phyloP scores from a whole-genome alignment of 2,113 vertebrate genomes.

The Amphiprion ocellaris region DNA sequence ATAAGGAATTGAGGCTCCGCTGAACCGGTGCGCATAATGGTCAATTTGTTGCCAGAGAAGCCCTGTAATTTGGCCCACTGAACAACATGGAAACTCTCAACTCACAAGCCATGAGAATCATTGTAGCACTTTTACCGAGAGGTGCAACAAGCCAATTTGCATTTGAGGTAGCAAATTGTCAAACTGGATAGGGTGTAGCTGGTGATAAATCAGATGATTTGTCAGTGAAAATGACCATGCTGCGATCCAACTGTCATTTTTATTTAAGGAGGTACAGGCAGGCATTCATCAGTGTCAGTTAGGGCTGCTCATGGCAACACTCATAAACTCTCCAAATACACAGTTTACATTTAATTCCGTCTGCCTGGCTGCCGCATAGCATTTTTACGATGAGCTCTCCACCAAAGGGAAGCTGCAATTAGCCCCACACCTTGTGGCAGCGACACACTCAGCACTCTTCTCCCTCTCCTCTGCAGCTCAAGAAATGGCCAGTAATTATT shows the following conservation, averaged over 20 bases:
- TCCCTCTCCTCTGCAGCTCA: slow-evolving; percentile 32
- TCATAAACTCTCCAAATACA: slow-evolving; percentile 65
- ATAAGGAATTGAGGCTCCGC: slow-evolving; percentile 12
- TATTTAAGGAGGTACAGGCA: slow-evolving; percentile 63
- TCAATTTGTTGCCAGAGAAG: slow-evolving; percentile 45
- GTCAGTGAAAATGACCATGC: slow-evolving; percentile 66
- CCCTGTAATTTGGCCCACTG: slow-evolving; percentile 18
- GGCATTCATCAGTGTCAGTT: slow-evolving; percentile 77
- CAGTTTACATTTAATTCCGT: slow-evolving; percentile 69
- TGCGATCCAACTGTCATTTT: slow-evolving; percentile 63
- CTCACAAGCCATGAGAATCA: slow-evolving; percentile 22
- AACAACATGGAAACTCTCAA: slow-evolving; percentile 17
- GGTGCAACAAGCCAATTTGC: slow-evolving; percentile 45
- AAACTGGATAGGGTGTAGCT: slow-evolving; percentile 36
- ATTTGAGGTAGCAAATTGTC: slow-evolving; percentile 56
- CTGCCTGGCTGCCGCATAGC: slow-evolving; percentile 52
- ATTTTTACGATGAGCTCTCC: slow-evolving; percentile 51
- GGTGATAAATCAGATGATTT: slow-evolving; percentile 71
- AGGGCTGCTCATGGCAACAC: slow-evolving; percentile 42
- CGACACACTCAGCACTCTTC: slow-evolving; percentile 19
- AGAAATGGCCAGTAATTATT: slow-evolving; percentile 67
- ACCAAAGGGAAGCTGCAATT: slow-evolving; percentile 55
- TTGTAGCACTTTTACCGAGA: slow-evolving; percentile 15
- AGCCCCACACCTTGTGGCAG: slow-evolving; percentile 57
- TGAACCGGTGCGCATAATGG: slow-evolving; percentile 39